These are phyloP conservation scores for Leptocoma aspasia DNA, from an alignment of 2,113 vertebrate species.

Conservation along the genomic window DNA sequence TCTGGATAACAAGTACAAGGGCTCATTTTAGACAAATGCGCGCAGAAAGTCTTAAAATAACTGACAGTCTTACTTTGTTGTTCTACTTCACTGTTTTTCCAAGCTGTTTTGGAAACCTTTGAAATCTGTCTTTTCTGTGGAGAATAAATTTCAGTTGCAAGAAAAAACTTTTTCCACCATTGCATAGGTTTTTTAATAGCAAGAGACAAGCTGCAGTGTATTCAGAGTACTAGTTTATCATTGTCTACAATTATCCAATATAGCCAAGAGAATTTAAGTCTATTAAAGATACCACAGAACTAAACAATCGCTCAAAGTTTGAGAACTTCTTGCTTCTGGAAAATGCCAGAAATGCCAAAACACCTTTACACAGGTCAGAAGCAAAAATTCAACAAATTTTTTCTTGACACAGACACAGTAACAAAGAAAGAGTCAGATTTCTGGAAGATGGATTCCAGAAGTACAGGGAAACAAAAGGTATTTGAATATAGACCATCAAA, in stretches of 20 bases:
- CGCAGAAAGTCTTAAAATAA: constrained; percentile 1
- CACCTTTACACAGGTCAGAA: not conserved
- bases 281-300: not conserved
- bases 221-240: not conserved
- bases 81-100: not conserved
- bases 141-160: not conserved
- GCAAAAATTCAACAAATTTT: not conserved
- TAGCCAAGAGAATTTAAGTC: not conserved
- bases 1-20: not conserved
- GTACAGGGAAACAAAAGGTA: not conserved
- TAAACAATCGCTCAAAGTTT: not conserved
- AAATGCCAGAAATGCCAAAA: constrained; percentile 25
- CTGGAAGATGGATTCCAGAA: not conserved
- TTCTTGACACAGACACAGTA: not conserved
- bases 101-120: constrained; percentile 4
- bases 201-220: not conserved
- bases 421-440: not conserved
- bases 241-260: not conserved
- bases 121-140: not conserved
- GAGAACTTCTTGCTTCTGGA: not conserved
- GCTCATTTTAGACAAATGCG: not conserved
- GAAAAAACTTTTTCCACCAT: not conserved
- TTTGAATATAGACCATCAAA: not conserved
- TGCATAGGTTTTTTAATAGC: not conserved
- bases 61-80: not conserved